phyloP scores from a whole-genome alignment of 2,797 vertebrate genomes.

The Malacoraja senta region DNA sequence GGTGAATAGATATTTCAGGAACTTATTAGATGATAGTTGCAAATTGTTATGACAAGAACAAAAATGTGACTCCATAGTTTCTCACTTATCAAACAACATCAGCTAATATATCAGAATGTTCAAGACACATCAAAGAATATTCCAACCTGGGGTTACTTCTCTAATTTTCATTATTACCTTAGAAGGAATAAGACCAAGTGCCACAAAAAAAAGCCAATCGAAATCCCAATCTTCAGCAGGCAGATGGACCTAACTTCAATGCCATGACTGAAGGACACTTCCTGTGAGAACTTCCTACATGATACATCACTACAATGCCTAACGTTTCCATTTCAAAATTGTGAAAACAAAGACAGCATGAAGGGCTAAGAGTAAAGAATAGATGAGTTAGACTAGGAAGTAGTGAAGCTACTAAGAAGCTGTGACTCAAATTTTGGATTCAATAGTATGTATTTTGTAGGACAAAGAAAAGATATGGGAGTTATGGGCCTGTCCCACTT shows the following conservation, averaged over 20 bases:
- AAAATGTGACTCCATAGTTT: constrained; percentile 80
- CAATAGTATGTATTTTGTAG: not conserved
- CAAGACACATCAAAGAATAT: not conserved
- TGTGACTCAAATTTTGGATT: not conserved
- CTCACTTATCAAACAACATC: not conserved
- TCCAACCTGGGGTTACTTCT: too few relatives aligned
- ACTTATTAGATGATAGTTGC: constrained; percentile 72
- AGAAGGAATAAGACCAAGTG: not conserved
- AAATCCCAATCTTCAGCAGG: not conserved
- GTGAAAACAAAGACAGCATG: not conserved
- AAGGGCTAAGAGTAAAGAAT: not conserved
- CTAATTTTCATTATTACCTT: not conserved
- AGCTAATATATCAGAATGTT: not conserved
- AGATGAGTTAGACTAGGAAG: not conserved
- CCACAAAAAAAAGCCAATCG: not conserved
- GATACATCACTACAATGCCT: not conserved
- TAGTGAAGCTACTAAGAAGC: not conserved
- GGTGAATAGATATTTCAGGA: constrained; percentile 67
- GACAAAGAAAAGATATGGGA: not conserved
- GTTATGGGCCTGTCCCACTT: too few relatives aligned
- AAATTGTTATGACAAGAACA: constrained; percentile 66
- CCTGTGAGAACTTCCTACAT: not conserved
- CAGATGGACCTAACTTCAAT: not conserved
- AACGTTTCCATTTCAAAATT: not conserved
- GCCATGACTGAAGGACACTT: too few relatives aligned